These are phyloP conservation scores for Phyto melanocephala DNA, from an alignment of 2,888 invertebrate genomes.

Conservation along the genomic window DNA sequence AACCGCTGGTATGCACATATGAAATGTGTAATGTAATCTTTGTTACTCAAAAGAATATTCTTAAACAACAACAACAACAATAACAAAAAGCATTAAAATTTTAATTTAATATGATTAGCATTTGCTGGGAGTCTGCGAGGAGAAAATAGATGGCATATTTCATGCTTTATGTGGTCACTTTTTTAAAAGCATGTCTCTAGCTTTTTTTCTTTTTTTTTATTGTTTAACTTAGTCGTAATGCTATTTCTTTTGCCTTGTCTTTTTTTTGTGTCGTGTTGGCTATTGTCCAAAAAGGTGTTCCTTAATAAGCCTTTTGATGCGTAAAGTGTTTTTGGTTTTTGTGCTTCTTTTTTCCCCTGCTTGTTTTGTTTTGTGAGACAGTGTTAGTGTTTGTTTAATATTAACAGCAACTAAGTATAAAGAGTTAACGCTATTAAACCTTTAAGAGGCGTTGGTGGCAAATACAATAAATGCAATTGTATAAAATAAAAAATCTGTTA, in stretches of 20 bases:
- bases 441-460: background rate
- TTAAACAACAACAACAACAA: background rate
- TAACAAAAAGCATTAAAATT: slow-evolving; percentile 48
- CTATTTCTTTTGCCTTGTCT: background rate
- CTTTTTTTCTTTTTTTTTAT: background rate
- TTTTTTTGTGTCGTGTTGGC: slow-evolving; percentile 46
- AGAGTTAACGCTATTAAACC: background rate
- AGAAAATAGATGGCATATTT: slow-evolving; percentile 8
- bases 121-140: background rate
- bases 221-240: background rate
- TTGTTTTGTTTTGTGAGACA: slow-evolving; percentile 62
- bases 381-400: slow-evolving; percentile 72
- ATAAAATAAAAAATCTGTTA: too few relatives aligned
- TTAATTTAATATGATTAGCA: slow-evolving; percentile 66
- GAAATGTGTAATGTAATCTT: slow-evolving; percentile 68
- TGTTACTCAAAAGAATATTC: slow-evolving; percentile 52
- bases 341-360: slow-evolving; percentile 50
- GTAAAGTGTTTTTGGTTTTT: slow-evolving; percentile 68
- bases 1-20: slow-evolving; percentile 71
- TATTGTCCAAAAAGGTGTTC: slow-evolving; percentile 68
- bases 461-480: too few relatives aligned
- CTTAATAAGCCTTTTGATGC: slow-evolving; percentile 67
- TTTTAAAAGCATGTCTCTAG: slow-evolving; percentile 12
- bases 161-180: slow-evolving; percentile 56
- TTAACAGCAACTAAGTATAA: slow-evolving; percentile 64